Percentiles rank a stretch among this genome's conserved stretches.
These are phyloP conservation scores for Penaeus vannamei DNA, from an alignment of 1,140 invertebrate species.

Conservation along the genomic window DNA sequence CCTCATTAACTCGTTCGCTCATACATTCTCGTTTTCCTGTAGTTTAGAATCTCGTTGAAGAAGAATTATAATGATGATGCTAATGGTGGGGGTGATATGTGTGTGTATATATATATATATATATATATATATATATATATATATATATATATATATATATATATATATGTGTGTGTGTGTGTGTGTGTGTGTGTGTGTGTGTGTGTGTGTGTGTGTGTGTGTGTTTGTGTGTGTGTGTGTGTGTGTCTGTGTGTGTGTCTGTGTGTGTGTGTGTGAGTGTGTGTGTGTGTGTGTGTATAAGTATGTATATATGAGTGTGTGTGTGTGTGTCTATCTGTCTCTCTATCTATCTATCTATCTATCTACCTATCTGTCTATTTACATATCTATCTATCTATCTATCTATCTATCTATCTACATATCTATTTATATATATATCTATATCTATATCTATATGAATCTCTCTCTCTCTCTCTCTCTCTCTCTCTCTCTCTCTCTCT, in stretches of 20 bases:
- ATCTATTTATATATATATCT: not conserved
- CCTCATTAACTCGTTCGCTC: no score
- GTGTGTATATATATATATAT: no score
- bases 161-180: not conserved
- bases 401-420: slow-evolving; percentile 8
- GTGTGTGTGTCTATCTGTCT: not conserved
- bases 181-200: not conserved
- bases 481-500: not conserved
- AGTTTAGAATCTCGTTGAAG: no score
- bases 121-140: not conserved
- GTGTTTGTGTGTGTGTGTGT: not conserved
- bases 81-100: no score
- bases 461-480: not conserved
- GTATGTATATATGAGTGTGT: not conserved
- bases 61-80: no score
- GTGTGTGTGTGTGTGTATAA: not conserved
- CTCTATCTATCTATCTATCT: not conserved
- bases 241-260: not conserved
- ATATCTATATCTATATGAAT: not conserved
- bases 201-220: not conserved
- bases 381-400: not conserved
- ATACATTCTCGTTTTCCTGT: no score
- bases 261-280: not conserved
- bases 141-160: not conserved
- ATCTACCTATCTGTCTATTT: not conserved